Conservation (phyloP, 2,888 invertebrate genomes). For the Sinentomon sp. region DNA sequence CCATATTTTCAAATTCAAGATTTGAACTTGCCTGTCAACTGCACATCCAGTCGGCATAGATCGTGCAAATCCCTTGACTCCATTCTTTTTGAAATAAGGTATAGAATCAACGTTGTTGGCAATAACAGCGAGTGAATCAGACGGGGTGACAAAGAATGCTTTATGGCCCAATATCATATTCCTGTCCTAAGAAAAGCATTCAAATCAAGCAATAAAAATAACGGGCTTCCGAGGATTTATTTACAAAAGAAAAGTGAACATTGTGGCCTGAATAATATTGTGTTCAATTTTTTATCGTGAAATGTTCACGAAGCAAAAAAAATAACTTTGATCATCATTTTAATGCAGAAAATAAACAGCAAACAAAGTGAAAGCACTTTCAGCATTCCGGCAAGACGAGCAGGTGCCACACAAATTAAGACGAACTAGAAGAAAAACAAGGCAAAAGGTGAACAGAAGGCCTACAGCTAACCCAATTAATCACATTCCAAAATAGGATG, state of each 20-base stretch:
- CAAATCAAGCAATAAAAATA: too few species aligned
- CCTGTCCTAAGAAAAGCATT: slow-evolving; percentile 73
- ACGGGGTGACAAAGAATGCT: slow-evolving; percentile 94
- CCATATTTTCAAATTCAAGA: slow-evolving; percentile 1
- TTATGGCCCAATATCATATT: slow-evolving; percentile 90
- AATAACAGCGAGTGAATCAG: slow-evolving; percentile 80
- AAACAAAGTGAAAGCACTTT: slow-evolving; percentile 13
- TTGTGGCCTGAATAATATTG: too few species aligned
- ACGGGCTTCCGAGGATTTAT: too few species aligned
- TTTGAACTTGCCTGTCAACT: slow-evolving; percentile 35
- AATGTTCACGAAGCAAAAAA: slow-evolving; percentile 11
- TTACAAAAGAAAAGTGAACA: too few species aligned
- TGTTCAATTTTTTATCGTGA: too few species aligned
- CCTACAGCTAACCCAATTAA: too few species aligned
- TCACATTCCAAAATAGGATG: too few species aligned
- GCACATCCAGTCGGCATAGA: slow-evolving; percentile 97
- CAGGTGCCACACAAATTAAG: too few species aligned
- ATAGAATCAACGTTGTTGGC: slow-evolving; percentile 70
- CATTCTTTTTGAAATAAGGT: slow-evolving; percentile 69
- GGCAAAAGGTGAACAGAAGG: too few species aligned
- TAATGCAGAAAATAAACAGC: slow-evolving; percentile 3
- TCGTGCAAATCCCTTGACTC: slow-evolving; percentile 73
- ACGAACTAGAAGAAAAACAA: too few species aligned
- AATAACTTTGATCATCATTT: neutral
- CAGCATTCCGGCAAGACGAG: too few species aligned